Conservation (phyloP, 2,888 invertebrate species). For the Byasa hedistus region DNA sequence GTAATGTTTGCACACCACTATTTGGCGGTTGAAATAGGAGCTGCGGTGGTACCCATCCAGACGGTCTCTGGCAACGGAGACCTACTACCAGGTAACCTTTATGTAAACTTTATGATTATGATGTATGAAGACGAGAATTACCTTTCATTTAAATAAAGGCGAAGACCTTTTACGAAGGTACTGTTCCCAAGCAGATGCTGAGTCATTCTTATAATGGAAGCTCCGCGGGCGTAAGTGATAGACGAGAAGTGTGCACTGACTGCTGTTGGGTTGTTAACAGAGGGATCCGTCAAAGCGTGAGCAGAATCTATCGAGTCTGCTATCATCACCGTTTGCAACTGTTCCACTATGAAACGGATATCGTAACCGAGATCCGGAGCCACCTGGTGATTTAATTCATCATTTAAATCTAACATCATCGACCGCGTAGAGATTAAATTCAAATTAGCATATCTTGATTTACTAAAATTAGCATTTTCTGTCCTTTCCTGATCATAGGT, state of each 20-base stretch:
- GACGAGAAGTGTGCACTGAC: constrained; percentile 82
- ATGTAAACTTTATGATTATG: too few relatives aligned
- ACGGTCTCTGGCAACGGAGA: too few relatives aligned
- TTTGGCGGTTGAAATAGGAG: too few relatives aligned
- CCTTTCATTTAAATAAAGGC: constrained; percentile 75
- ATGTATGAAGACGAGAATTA: constrained; percentile 39
- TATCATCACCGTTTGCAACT: constrained; percentile 82
- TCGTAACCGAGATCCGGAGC: constrained; percentile 56
- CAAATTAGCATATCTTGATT: not conserved
- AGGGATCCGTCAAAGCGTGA: constrained; percentile 79
- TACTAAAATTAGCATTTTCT: too few relatives aligned
- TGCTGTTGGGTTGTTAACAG: constrained; percentile 78
- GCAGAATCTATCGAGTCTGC: constrained; percentile 78
- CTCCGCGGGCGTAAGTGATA: constrained; percentile 85
- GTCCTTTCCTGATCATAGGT: too few relatives aligned
- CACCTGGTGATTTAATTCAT: constrained; percentile 45
- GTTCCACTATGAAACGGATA: constrained; percentile 83
- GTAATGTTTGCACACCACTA: too few relatives aligned
- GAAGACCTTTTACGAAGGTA: constrained; percentile 76
- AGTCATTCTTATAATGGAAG: constrained; percentile 83
- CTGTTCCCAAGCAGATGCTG: constrained; percentile 78
- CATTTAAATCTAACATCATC: not conserved
- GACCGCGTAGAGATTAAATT: not conserved
- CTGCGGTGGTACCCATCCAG: too few relatives aligned
- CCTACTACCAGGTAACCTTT: too few relatives aligned